A percentile compares a stretch with the other conserved stretches of the same genome.
Conservation (phyloP, 2,797 vertebrate genomes). For the Halcyon chelicuti region DNA sequence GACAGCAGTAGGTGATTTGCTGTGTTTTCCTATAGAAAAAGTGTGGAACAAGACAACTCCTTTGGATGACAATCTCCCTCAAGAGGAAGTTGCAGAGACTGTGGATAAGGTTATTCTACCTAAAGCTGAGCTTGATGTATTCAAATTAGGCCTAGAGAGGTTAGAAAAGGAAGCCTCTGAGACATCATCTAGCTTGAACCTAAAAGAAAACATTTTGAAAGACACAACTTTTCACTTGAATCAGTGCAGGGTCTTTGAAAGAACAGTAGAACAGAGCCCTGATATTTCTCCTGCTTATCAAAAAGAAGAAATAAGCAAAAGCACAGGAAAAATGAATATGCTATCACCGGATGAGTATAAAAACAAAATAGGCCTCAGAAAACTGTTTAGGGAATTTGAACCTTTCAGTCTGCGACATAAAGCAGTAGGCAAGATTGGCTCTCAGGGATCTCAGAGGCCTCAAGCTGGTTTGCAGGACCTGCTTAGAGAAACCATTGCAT, state of each 20-base stretch:
- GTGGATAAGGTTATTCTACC: conserved; percentile 1
- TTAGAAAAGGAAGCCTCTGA: conserved; percentile 46
- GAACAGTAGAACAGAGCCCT: neutral
- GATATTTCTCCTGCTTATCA: neutral
- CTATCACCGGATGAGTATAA: neutral
- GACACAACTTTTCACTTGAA: neutral
- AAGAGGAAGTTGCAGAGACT: conserved; percentile 44
- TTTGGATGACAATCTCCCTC: neutral
- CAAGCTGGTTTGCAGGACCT: neutral
- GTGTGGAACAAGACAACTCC: neutral
- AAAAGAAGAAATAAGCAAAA: neutral
- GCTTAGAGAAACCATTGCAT: neutral
- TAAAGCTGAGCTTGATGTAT: neutral
- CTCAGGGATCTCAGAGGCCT: neutral
- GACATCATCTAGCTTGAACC: neutral
- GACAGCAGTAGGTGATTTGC: neutral
- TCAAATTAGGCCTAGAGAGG: conserved; percentile 20
- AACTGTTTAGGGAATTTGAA: neutral
- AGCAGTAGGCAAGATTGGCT: neutral
- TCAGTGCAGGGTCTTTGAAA: conserved; percentile 24
- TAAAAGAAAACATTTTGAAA: conserved; percentile 30
- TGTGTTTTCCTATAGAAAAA: neutral
- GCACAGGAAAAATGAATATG: neutral
- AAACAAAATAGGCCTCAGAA: neutral
- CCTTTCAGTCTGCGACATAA: neutral